These are phyloP conservation scores for Callyntrura sp. DNA, from an alignment of 2,888 invertebrate genomes.

Conservation along the genomic window DNA sequence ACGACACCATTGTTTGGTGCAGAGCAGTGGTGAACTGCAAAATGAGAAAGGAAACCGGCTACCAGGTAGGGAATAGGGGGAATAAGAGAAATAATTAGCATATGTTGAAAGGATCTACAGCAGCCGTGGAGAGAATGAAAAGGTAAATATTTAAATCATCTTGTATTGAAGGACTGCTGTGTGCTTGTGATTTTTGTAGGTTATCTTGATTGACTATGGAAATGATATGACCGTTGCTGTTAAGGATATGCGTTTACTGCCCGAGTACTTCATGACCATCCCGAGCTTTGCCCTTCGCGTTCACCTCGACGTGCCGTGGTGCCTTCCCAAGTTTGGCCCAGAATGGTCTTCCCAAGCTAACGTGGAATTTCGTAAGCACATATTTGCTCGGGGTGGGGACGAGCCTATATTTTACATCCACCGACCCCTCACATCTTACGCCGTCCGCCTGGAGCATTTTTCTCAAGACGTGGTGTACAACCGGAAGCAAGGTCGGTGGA, in stretches of 20 bases:
- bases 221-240: conserved; percentile 25
- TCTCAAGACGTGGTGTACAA: too few species aligned
- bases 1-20: conserved; percentile 31
- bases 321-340: conserved; percentile 13
- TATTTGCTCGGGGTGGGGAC: too few species aligned
- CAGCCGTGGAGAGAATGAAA: too few species aligned
- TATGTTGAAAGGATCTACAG: neutral
- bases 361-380: too few species aligned
- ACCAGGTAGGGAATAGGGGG: neutral
- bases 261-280: conserved; percentile 54
- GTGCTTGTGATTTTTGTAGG: conserved; percentile 37
- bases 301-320: conserved; percentile 52
- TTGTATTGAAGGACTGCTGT: neutral
- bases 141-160: too few species aligned
- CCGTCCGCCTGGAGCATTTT: too few species aligned
- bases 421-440: too few species aligned
- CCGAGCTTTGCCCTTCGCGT: conserved; percentile 67
- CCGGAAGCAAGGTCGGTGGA: too few species aligned
- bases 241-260: conserved; percentile 7
- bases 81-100: neutral
- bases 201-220: conserved; percentile 73
- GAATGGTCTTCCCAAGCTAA: conserved; percentile 48
- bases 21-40: conserved; percentile 37
- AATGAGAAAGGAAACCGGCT: neutral
- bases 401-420: too few species aligned